Evolutionary conservation across 2,888 invertebrate genomes (phyloP), one percentile per base, ranked within the genome.

Genomic region (Patella ulyssiponensis): DNA sequence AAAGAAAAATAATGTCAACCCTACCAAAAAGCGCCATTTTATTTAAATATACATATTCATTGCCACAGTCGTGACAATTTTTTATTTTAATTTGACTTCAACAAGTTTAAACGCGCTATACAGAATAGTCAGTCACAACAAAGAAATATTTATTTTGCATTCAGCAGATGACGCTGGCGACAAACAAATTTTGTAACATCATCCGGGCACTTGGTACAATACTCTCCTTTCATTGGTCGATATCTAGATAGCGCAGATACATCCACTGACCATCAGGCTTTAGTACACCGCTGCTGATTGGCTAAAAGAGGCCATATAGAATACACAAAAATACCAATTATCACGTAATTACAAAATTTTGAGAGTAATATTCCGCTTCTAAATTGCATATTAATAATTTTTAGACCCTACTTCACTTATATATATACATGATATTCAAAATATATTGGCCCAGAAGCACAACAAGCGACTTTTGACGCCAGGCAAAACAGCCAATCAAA

Each of bases 401-500:
- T 44, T 44, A 44, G 44, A 44, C 44, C 44, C 44, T 44, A 44
- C 9, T 23, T 64, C 23, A 64, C 20, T 64, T 23, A 23, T 11
- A 64, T 64, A 3, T 64, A 12, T 11, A 17, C 12, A 64, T 64
- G 64, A 64, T 64, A 64, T 23, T 64, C 11, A 11, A 20, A 64
- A 64, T 20, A 23, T 9, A 23, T 15, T 12, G 23, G 11, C 17
- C 17, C 23, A 64, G 20, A 20, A 23, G 20, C 20, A 64, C 23
- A 64, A 64, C 64, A 64, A 23, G 64, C 20, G 20, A 51, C 12
- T 33, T 74, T 74, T 70, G 15, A 33, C 70, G 52, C 52, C 54
- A 75, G 52, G 54, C 54, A 33, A 33, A 64, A 64, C 75, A 79
- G 73, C 86, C 85, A 85, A 86, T 86, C 81, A 85, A 76, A 84